Conservation (phyloP, 2,888 invertebrate species). For the Spilosoma lubricipeda region DNA sequence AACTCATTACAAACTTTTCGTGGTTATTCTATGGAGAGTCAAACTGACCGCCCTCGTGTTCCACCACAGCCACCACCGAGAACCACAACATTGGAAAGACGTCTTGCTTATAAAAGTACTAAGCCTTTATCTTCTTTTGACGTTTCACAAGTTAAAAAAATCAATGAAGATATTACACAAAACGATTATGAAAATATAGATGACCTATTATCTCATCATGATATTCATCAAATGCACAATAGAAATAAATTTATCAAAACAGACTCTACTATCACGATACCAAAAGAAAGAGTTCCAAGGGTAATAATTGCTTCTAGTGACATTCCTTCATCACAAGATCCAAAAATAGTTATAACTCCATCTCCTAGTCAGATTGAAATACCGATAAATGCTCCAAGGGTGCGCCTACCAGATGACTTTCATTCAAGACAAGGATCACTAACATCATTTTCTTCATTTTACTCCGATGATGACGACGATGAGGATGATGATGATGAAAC, state of each 20-base stretch:
- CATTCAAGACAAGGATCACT: conserved; percentile 72
- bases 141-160: conserved; percentile 60
- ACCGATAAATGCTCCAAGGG: conserved; percentile 79
- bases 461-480: conserved; percentile 73
- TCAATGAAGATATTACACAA: conserved; percentile 52
- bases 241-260: conserved; percentile 48
- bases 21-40: conserved; percentile 66
- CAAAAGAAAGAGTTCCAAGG: conserved; percentile 74
- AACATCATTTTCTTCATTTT: conserved; percentile 76
- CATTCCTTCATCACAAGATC: conserved; percentile 81
- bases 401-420: conserved; percentile 81
- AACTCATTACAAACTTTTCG: conserved; percentile 77
- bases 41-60: conserved; percentile 73
- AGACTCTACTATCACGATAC: conserved; percentile 46
- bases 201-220: conserved; percentile 57
- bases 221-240: conserved; percentile 59
- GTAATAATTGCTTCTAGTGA: conserved; percentile 85
- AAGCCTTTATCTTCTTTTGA: conserved; percentile 78
- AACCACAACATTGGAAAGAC: conserved; percentile 89
- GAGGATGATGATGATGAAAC: conserved; percentile 59
- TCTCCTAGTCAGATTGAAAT: conserved; percentile 76
- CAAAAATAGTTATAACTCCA: conserved; percentile 88
- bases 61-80: conserved; percentile 92
- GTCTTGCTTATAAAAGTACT: conserved; percentile 77
- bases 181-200: conserved; percentile 79